Evolutionary conservation across 2,888 invertebrate genomes (phyloP), one percentile per base, ranked within the genome.

Genomic region (Amblyjoppa fuscipennis): DNA sequence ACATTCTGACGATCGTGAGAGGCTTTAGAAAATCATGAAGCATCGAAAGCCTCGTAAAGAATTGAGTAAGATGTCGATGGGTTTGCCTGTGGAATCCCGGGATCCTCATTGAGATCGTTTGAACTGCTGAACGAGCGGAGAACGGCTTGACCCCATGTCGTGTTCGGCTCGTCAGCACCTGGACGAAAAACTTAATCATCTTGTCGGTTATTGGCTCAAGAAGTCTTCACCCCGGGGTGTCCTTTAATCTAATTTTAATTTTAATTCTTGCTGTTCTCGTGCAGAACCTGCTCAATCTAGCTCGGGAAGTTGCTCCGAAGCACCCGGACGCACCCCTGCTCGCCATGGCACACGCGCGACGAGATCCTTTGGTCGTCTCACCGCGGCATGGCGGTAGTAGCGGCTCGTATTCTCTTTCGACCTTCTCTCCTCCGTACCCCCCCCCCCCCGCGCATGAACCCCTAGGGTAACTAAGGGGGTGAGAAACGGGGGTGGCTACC

Each of bases 401-500:
- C 70, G 34, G 20, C 61, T 56, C 68, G 74, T 76, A 66, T 66
- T 70, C 71, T 83, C 73, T 83, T 77, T 66, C 76, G 76, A 71
- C 64, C 81, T 85, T 73, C 81, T 79, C 75, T 78, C 76, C 69
- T 78, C 66, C 56, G 59, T 70, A 31, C 53, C 68, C 13, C 59
- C 28, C 51, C 38, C 56, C 68, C 13, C 59, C 28, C 51, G 49
- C 56, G 20, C 61, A 13, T 41, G 9, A 51, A 16, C 51, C 68
- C 68, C 68, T 56, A 16, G 71, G 73, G 76, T 71, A 66, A 84
- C 70, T 61, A 66, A 77, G 76, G 77, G 73, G 81, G 73, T 79
- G 81, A 78, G 84, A 75, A 81, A 80, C 87, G 90, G 89, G 91
- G 90, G 90, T 90, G 90, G 91, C 92, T 92, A 93, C 92, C 93